Evolutionary conservation across 1,140 invertebrate species (phyloP).

Genomic region (Oedothorax gibbosus): DNA sequence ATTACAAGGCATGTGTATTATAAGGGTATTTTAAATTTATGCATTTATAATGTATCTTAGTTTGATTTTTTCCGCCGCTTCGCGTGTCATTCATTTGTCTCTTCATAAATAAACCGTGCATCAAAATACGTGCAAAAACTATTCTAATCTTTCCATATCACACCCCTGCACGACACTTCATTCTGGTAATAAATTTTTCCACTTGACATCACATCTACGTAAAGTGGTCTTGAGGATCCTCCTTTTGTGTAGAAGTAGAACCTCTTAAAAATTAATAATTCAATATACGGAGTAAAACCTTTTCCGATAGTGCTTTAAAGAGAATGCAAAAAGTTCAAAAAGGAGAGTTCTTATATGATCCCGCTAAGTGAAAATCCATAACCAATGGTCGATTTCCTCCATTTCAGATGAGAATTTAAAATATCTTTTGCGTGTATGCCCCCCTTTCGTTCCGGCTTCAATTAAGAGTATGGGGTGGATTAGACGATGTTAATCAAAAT

Average conservation of each 20-base stretch:
- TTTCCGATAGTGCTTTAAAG: conserved; percentile 30
- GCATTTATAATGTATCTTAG: too few relatives aligned
- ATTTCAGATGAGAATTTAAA: conserved; percentile 10
- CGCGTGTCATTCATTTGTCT: too few relatives aligned
- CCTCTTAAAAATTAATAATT: conserved; percentile 43
- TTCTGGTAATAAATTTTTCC: not conserved
- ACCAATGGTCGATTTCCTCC: conserved; percentile 27
- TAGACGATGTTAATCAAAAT: conserved; percentile 40
- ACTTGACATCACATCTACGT: conserved; percentile 14
- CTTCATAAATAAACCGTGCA: too few relatives aligned
- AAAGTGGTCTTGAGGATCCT: not conserved
- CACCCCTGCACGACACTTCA: not conserved
- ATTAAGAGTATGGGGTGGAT: conserved; percentile 24
- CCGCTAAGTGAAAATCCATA: conserved; percentile 45
- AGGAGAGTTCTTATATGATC: conserved; percentile 15
- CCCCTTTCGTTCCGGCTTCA: not conserved
- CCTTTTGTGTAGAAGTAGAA: not conserved
- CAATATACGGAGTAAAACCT: conserved; percentile 43
- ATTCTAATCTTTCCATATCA: not conserved
- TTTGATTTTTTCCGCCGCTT: too few relatives aligned
- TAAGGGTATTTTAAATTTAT: too few relatives aligned
- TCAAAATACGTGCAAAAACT: too few relatives aligned
- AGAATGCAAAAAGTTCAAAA: not conserved
- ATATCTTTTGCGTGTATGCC: conserved; percentile 6
- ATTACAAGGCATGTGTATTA: too few relatives aligned